These are phyloP conservation scores for Simalia tracyae DNA, from an alignment of 2,797 vertebrate genomes.

Conservation along the genomic window DNA sequence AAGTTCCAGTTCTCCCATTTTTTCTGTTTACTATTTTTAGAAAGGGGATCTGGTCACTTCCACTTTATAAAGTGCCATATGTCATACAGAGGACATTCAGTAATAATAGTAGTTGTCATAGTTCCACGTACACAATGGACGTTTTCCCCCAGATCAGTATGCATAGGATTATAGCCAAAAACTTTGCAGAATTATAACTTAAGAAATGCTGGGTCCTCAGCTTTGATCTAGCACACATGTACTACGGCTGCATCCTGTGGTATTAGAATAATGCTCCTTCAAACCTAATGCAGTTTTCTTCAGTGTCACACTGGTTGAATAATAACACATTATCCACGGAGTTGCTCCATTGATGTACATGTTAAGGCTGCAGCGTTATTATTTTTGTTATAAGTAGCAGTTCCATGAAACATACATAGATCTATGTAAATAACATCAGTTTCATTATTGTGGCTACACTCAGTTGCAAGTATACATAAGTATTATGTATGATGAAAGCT, in stretches of 20 bases:
- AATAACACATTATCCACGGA: not conserved
- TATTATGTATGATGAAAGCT: not conserved
- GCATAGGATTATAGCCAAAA: constrained; percentile 13
- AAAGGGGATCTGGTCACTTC: not conserved
- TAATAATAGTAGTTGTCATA: not conserved
- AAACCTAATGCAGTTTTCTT: not conserved
- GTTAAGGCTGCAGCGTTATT: not conserved
- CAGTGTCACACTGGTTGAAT: not conserved
- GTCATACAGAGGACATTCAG: not conserved
- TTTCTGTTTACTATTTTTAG: not conserved
- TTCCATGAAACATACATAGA: not conserved
- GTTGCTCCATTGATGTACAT: not conserved
- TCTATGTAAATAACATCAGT: constrained; percentile 13
- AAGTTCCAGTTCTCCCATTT: not conserved
- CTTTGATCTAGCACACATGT: not conserved
- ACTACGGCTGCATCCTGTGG: not conserved
- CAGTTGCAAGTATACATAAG: not conserved
- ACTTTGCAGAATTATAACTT: constrained; percentile 3
- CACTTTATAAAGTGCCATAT: not conserved
- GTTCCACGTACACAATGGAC: not conserved
- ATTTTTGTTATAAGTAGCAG: constrained; percentile 11
- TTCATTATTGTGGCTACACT: constrained; percentile 9
- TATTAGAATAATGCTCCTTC: not conserved
- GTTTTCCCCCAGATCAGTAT: not conserved
- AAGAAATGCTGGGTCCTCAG: constrained; percentile 9